A percentile compares a stretch with the other conserved stretches of the same genome.
These are phyloP conservation scores for Lymantria dispar DNA, from an alignment of 2,888 invertebrate species.

Conservation along the genomic window DNA sequence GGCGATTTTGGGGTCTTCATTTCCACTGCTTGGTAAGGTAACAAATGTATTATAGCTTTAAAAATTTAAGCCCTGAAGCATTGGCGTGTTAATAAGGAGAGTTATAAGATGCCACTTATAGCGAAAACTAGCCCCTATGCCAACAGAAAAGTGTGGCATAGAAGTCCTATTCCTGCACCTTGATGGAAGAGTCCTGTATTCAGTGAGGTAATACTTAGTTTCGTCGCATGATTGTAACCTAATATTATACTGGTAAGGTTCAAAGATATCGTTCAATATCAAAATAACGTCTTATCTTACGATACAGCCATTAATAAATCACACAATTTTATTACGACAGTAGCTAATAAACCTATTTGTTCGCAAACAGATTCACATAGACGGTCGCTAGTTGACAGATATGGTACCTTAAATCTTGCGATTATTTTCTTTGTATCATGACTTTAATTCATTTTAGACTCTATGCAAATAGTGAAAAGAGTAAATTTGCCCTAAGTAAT, in stretches of 20 bases:
- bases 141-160: too few species aligned
- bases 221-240: not conserved
- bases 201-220: not conserved
- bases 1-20: too few species aligned
- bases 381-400: conserved; percentile 65
- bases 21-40: too few species aligned
- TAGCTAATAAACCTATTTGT: conserved; percentile 78
- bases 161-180: too few species aligned
- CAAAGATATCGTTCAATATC: conserved; percentile 45
- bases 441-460: conserved; percentile 25
- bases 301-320: conserved; percentile 56
- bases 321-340: conserved; percentile 64
- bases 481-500: conserved; percentile 9
- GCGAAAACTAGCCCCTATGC: too few species aligned
- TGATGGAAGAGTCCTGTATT: too few species aligned
- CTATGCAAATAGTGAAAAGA: conserved; percentile 28
- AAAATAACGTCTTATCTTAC: conserved; percentile 43
- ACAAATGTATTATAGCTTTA: too few species aligned
- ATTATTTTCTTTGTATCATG: conserved; percentile 62
- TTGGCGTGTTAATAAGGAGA: too few species aligned
- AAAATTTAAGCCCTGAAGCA: too few species aligned
- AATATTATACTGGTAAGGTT: conserved; percentile 16
- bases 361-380: conserved; percentile 69
- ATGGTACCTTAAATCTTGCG: conserved; percentile 67
- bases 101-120: too few species aligned